Conservation (phyloP, 2,113 vertebrate species). For the Dromaius novaehollandiae region DNA sequence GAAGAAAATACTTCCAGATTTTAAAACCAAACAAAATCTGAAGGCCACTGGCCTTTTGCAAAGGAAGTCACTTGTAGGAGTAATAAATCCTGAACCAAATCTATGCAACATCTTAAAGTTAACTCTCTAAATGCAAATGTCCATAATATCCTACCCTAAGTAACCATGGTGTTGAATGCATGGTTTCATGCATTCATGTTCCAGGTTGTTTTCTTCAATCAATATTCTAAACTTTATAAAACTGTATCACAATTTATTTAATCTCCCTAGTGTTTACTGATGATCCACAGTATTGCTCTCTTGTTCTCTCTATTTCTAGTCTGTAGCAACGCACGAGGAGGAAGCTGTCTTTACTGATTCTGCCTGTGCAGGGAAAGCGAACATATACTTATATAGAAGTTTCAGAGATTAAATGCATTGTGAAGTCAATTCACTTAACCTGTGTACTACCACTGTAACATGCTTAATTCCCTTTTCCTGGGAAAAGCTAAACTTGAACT, state of each 20-base stretch:
- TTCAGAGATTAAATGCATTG: not conserved
- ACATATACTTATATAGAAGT: not conserved
- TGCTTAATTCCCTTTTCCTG: not conserved
- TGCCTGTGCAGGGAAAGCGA: not conserved
- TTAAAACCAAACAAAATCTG: not conserved
- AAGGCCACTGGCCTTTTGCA: not conserved
- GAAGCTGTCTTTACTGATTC: not conserved
- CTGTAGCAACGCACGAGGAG: not conserved
- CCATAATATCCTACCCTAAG: not conserved
- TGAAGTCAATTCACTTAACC: not conserved
- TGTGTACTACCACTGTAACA: not conserved
- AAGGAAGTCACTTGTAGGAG: not conserved
- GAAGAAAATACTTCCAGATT: not conserved
- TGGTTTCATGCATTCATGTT: not conserved
- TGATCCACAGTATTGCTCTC: not conserved
- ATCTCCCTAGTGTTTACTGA: not conserved
- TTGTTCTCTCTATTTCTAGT: not conserved
- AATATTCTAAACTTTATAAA: not conserved
- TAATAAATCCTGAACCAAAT: not conserved
- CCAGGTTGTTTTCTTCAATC: not conserved
- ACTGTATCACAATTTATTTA: not conserved
- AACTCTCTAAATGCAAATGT: not conserved
- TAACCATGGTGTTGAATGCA: not conserved
- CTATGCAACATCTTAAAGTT: not conserved
- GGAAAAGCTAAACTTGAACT: not conserved